These are phyloP conservation scores for Sturnira hondurensis DNA, from an alignment of 2,113 vertebrate genomes.

Conservation along the genomic window DNA sequence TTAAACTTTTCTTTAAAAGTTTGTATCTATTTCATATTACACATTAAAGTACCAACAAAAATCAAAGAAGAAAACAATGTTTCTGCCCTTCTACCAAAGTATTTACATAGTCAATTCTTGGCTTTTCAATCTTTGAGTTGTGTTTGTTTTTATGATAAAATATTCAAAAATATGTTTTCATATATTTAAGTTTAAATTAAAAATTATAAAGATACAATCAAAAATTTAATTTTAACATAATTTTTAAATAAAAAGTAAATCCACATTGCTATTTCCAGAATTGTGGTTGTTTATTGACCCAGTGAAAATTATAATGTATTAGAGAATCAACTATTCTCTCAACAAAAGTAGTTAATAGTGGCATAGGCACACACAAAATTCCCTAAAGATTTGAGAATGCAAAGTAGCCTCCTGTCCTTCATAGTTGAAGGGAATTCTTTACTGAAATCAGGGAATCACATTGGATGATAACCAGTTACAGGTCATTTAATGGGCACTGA, in stretches of 20 bases:
- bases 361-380: neutral
- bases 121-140: neutral
- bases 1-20: neutral
- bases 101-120: neutral
- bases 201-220: neutral
- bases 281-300: neutral
- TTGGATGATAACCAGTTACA: neutral
- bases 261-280: neutral
- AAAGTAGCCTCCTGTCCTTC: neutral
- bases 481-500: neutral
- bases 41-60: neutral
- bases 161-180: neutral
- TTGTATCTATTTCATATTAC: neutral
- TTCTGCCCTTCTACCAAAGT: neutral
- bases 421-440: neutral
- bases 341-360: neutral
- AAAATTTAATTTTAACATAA: neutral
- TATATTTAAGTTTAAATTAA: constrained; percentile 12
- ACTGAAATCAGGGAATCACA: neutral
- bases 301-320: neutral
- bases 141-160: neutral
- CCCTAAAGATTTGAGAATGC: neutral
- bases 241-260: neutral
- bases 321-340: neutral
- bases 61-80: neutral